phyloP scores from a whole-genome alignment of 2,888 invertebrate species.

The Schrankia costaestrigalis region DNA sequence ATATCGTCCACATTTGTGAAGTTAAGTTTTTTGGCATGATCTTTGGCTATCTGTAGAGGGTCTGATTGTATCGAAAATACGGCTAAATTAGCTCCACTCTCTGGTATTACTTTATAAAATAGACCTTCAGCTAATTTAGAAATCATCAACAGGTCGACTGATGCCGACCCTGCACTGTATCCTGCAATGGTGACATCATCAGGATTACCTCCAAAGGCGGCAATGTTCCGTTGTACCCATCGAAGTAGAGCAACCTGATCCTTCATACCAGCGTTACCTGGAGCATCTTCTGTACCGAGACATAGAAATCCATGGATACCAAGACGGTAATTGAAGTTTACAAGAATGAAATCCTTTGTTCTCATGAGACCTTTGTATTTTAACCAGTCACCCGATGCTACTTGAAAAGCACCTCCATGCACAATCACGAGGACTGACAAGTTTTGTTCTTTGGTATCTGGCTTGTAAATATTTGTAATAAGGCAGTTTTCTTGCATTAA shows the following conservation, averaged over 20 bases:
- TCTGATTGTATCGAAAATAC: slow-evolving; percentile 36
- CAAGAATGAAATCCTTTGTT: slow-evolving; percentile 40
- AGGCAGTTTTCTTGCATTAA: slow-evolving; percentile 53
- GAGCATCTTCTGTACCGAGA: slow-evolving; percentile 49
- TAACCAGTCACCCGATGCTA: slow-evolving; percentile 44
- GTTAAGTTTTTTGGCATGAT: slow-evolving; percentile 32
- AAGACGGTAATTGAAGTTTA: slow-evolving; percentile 54
- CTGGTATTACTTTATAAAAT: slow-evolving; percentile 7
- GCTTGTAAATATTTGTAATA: slow-evolving; percentile 52
- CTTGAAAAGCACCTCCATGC: slow-evolving; percentile 64
- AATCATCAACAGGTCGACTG: slow-evolving; percentile 50
- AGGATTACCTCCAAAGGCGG: slow-evolving; percentile 54
- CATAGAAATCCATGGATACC: slow-evolving; percentile 53
- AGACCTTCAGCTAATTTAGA: slow-evolving; percentile 24
- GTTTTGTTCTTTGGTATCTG: slow-evolving; percentile 37
- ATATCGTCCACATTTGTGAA: slow-evolving; percentile 35
- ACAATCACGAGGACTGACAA: slow-evolving; percentile 61
- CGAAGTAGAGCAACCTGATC: slow-evolving; percentile 54
- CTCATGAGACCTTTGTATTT: slow-evolving; percentile 36
- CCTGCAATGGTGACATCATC: slow-evolving; percentile 53
- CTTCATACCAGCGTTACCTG: slow-evolving; percentile 63
- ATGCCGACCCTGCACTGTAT: slow-evolving; percentile 50
- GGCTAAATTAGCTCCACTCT: slow-evolving; percentile 36
- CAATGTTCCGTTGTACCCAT: slow-evolving; percentile 55
- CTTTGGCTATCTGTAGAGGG: slow-evolving; percentile 41